phyloP scores from a whole-genome alignment of 2,888 invertebrate genomes.

The Calliphora vomitoria region DNA sequence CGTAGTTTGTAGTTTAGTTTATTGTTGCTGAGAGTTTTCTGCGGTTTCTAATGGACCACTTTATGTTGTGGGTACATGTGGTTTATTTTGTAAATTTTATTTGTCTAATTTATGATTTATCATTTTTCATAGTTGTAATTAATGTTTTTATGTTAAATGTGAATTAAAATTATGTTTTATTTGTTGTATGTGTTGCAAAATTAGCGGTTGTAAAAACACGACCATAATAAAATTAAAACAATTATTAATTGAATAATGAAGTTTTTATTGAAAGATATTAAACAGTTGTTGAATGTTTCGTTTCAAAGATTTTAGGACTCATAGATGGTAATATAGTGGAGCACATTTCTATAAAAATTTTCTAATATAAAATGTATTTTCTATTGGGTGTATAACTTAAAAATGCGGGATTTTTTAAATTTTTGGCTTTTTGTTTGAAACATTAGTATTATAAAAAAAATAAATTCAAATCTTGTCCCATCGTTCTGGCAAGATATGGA shows the following conservation, averaged over 20 bases:
- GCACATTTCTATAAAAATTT: too few relatives aligned
- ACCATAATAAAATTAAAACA: background rate
- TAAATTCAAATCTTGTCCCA: too few relatives aligned
- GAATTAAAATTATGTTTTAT: slow-evolving; percentile 23
- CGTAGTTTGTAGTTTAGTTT: background rate
- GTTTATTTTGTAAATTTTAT: slow-evolving; percentile 4
- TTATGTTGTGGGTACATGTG: slow-evolving; percentile 24
- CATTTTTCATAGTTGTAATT: slow-evolving; percentile 52
- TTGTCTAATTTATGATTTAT: slow-evolving; percentile 54
- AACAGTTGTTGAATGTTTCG: background rate
- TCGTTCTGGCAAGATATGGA: too few relatives aligned
- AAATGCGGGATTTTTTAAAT: too few relatives aligned
- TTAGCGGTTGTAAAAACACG: slow-evolving; percentile 29
- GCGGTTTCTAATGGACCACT: slow-evolving; percentile 40
- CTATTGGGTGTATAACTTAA: too few relatives aligned
- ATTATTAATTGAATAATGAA: slow-evolving; percentile 11
- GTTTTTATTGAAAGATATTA: background rate
- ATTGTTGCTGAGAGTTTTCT: background rate
- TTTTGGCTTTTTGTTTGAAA: too few relatives aligned
- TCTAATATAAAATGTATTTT: too few relatives aligned
- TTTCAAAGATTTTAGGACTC: too few relatives aligned
- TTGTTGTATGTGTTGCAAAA: slow-evolving; percentile 36
- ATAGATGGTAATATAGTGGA: too few relatives aligned
- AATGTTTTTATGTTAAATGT: slow-evolving; percentile 40
- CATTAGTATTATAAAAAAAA: too few relatives aligned